Conservation (phyloP, 2,797 vertebrate genomes). For the Tamandua tetradactyla region DNA sequence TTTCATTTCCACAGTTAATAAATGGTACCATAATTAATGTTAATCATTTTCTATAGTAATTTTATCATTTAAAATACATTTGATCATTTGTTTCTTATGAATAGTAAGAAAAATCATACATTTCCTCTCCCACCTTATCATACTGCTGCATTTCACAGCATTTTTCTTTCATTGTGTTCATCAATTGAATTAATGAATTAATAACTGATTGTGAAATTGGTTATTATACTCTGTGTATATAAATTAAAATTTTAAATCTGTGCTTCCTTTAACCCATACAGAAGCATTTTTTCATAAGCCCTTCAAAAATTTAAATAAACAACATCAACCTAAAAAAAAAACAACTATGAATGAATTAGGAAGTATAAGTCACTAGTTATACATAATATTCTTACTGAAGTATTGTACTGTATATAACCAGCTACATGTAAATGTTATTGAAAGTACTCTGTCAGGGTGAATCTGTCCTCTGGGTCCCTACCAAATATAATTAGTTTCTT, state of each 20-base stretch:
- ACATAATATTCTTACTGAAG: neutral
- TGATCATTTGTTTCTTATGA: conserved; percentile 12
- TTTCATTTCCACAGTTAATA: neutral
- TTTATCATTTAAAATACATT: conserved; percentile 18
- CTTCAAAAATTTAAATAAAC: neutral
- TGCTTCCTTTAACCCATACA: neutral
- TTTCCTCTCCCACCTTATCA: neutral
- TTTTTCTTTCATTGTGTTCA: conserved; percentile 38
- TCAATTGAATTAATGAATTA: conserved; percentile 64
- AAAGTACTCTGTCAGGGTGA: conserved; percentile 69
- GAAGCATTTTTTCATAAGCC: neutral
- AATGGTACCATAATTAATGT: neutral
- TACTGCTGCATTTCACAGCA: neutral
- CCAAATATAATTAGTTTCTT: conserved; percentile 75
- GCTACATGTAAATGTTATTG: conserved; percentile 55
- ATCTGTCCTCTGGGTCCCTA: conserved; percentile 68
- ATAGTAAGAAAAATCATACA: neutral
- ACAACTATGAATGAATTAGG: neutral
- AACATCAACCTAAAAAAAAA: neutral
- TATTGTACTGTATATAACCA: neutral
- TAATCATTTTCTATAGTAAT: neutral
- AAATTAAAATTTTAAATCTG: conserved; percentile 39
- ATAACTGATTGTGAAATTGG: conserved; percentile 50
- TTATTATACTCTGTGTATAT: conserved; percentile 29
- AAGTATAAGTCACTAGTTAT: neutral